Percentiles rank a stretch among this genome's conserved stretches.
phyloP scores from a whole-genome alignment of 2,888 invertebrate species.

The Oligia latruncula region DNA sequence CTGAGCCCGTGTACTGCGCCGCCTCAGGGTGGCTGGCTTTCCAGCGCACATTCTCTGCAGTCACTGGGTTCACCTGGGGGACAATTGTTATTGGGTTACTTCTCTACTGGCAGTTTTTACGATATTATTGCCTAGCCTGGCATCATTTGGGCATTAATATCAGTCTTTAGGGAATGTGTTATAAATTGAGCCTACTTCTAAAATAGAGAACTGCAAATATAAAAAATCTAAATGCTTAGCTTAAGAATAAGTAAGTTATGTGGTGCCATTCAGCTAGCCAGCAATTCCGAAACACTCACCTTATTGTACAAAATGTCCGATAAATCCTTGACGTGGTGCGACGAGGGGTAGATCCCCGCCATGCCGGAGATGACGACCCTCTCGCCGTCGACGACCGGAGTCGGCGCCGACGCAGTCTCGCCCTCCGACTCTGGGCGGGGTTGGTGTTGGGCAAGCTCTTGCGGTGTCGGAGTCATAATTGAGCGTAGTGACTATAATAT shows the following conservation, averaged over 20 bases:
- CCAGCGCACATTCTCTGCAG: slow-evolving; percentile 87
- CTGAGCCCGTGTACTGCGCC: slow-evolving; percentile 91
- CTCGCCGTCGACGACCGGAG: slow-evolving; percentile 24
- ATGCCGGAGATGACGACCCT: slow-evolving; percentile 69
- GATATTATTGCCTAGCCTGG: neutral
- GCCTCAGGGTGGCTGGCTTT: slow-evolving; percentile 80
- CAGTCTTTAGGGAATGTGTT: neutral
- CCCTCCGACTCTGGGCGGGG: neutral
- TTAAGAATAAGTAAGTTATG: neutral
- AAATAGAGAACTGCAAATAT: too few relatives aligned
- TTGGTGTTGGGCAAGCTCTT: slow-evolving; percentile 37
- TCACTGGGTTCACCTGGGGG: slow-evolving; percentile 90
- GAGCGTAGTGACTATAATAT: slow-evolving; percentile 15
- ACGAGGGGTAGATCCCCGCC: slow-evolving; percentile 72
- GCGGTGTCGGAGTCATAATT: slow-evolving; percentile 57
- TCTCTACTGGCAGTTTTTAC: neutral
- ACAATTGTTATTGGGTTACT: neutral
- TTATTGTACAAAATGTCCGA: slow-evolving; percentile 64
- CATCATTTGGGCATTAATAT: neutral
- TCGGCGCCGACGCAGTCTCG: neutral
- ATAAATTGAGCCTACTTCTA: neutral
- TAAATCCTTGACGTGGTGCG: slow-evolving; percentile 63
- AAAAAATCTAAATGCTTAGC: neutral
- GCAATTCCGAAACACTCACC: slow-evolving; percentile 41
- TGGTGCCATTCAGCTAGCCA: neutral